Evolutionary conservation across 1,140 invertebrate species (phyloP), one percentile per base, ranked within the genome.

Genomic region (Nautilus pompilius): DNA sequence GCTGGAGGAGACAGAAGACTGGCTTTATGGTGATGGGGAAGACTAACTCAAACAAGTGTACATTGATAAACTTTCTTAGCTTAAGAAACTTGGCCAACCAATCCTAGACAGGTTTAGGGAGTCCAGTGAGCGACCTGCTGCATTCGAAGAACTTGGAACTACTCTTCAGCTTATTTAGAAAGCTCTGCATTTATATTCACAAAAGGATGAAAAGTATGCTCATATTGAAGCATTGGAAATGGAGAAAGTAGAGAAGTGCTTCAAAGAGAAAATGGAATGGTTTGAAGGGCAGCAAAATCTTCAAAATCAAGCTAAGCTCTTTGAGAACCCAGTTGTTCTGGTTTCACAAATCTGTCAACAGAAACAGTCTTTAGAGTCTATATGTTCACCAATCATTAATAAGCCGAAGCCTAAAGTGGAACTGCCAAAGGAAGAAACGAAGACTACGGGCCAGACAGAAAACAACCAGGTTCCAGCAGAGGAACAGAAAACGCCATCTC

Each of bases 21-120:
- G 97, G 97, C 83, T 99, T 0, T 99, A 99, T 77, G 85, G 84
- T 56, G 86, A 87, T 41, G 96, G 96, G 0, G 94, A 96, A 81
- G 92, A 98, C 74, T 92, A 94, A 76, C 88, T 90, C 51, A 90
- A 92, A 84, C 90, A 93, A 74, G 87, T 92, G 59, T 93, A 93
- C 71, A 79, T 87, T 15, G 87, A 91, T 58, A 87, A 87, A 75
- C 75, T 93, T 30, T 73, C 83, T 29, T 77, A 83, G 30, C 80
- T 93, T 22, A 89, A 85, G 84, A 81, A 82, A 80, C 56, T 73
- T 57, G 93, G 93, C 30, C 91, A 95, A 73, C 93, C 93, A 8
- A 91, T 97, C 34, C 90, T 92, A 73, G 86, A 88, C 56, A 86
- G 93, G 32, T 88, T 88, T 70, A 80, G 87, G 15, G 95, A 98